Conservation (phyloP, 2,797 vertebrate genomes). For the Microcaecilia unicolor region DNA sequence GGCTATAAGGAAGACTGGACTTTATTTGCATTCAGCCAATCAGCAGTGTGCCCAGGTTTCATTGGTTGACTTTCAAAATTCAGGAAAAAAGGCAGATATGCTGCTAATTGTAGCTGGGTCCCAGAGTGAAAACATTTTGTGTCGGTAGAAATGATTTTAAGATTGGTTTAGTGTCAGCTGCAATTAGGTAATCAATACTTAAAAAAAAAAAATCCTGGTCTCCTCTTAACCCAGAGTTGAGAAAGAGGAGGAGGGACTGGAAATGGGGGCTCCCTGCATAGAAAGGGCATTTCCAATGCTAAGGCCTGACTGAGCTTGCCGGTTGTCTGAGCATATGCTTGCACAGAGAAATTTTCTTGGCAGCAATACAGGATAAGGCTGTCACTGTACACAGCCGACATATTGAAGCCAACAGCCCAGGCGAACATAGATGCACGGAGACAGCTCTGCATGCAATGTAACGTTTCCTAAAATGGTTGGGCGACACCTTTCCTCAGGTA, state of each 20-base stretch:
- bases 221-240: constrained; percentile 21
- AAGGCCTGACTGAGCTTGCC: constrained; percentile 27
- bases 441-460: constrained; percentile 64
- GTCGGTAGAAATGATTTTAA: constrained; percentile 48
- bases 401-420: constrained; percentile 66
- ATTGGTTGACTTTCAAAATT: constrained; percentile 50
- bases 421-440: constrained; percentile 45
- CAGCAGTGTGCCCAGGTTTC: constrained; percentile 3
- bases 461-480: constrained; percentile 76
- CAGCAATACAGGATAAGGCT: constrained; percentile 74
- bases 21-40: constrained; percentile 9
- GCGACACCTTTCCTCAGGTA: constrained; percentile 79
- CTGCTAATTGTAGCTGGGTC: constrained; percentile 36
- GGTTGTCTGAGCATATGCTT: constrained; percentile 41
- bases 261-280: constrained; percentile 26
- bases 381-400: constrained; percentile 66
- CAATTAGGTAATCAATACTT: constrained; percentile 57
- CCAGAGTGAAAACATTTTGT: constrained; percentile 45
- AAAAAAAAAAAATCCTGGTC: constrained; percentile 32
- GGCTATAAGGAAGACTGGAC: not conserved
- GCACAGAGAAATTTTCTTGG: constrained; percentile 64
- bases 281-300: constrained; percentile 39
- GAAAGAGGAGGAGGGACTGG: constrained; percentile 16
- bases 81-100: constrained; percentile 16
- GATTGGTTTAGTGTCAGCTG: constrained; percentile 57